These are phyloP conservation scores for Pipa parva DNA, from an alignment of 2,113 vertebrate genomes.

Conservation along the genomic window DNA sequence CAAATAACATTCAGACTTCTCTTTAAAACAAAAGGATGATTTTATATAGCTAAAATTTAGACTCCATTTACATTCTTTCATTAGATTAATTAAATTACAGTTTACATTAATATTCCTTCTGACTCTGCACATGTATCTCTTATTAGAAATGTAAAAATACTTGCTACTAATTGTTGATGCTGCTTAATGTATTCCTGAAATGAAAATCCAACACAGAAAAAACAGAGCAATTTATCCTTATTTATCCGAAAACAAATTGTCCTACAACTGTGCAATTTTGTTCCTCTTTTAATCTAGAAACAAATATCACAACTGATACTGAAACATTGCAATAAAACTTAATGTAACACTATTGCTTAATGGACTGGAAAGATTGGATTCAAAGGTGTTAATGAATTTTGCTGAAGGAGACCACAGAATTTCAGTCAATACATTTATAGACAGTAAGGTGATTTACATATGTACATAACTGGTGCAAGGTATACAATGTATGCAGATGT, in stretches of 20 bases:
- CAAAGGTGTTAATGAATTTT: slow-evolving; percentile 36
- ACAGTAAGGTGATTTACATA: background rate
- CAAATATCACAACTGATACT: slow-evolving; percentile 28
- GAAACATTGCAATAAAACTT: slow-evolving; percentile 25
- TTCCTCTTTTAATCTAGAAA: slow-evolving; percentile 38
- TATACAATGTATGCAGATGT: no score
- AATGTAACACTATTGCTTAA: slow-evolving; percentile 31
- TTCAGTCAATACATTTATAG: slow-evolving; percentile 14
- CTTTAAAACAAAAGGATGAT: slow-evolving; percentile 35
- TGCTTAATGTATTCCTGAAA: slow-evolving; percentile 37
- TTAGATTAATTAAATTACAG: slow-evolving; percentile 43
- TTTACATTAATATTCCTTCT: slow-evolving; percentile 40
- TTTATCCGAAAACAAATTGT: slow-evolving; percentile 29
- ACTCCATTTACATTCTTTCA: slow-evolving; percentile 38
- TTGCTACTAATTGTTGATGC: slow-evolving; percentile 27
- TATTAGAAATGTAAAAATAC: slow-evolving; percentile 34
- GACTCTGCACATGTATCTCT: slow-evolving; percentile 4
- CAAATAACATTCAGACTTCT: slow-evolving; percentile 28
- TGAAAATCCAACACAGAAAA: slow-evolving; percentile 35
- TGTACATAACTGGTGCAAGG: no score
- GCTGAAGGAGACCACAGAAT: slow-evolving; percentile 14
- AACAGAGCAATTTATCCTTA: slow-evolving; percentile 35
- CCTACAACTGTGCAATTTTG: slow-evolving; percentile 15
- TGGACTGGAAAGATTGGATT: slow-evolving; percentile 37
- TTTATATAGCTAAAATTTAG: slow-evolving; percentile 28